Conservation (phyloP, 2,888 invertebrate species). For the Synanthedon myopaeformis region DNA sequence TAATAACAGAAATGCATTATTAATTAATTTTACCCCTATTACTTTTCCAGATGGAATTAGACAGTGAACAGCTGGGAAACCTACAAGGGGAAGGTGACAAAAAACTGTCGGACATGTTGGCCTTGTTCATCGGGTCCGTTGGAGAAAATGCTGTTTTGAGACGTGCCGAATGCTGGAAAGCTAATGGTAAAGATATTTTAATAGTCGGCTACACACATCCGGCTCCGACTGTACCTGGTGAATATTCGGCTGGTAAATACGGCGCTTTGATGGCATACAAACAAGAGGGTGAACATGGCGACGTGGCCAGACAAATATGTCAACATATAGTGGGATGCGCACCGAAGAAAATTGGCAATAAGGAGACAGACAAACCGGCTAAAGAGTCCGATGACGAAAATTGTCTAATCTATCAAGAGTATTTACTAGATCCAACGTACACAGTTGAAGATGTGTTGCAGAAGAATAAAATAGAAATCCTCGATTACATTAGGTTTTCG, state of each 20-base stretch:
- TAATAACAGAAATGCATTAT: neutral
- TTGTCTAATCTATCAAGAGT: constrained; percentile 88
- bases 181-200: constrained; percentile 49
- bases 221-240: constrained; percentile 55
- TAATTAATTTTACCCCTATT: neutral
- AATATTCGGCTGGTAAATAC: constrained; percentile 82
- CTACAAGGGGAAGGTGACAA: constrained; percentile 76
- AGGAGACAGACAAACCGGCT: constrained; percentile 71
- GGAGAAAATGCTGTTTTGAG: constrained; percentile 91
- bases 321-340: constrained; percentile 95
- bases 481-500: constrained; percentile 89
- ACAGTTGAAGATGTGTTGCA: constrained; percentile 80
- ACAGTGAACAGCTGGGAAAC: constrained; percentile 75
- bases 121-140: constrained; percentile 85
- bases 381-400: constrained; percentile 80
- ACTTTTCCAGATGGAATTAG: constrained; percentile 68
- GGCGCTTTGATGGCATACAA: constrained; percentile 85
- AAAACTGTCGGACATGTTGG: constrained; percentile 82
- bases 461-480: constrained; percentile 73
- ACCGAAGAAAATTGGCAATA: constrained; percentile 79
- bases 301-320: constrained; percentile 81
- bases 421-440: constrained; percentile 80
- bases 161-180: constrained; percentile 82
- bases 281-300: constrained; percentile 42
- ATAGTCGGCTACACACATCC: constrained; percentile 87